These are phyloP conservation scores for Drosophila albomicans DNA, from an alignment of 1,140 invertebrate species.

Conservation along the genomic window DNA sequence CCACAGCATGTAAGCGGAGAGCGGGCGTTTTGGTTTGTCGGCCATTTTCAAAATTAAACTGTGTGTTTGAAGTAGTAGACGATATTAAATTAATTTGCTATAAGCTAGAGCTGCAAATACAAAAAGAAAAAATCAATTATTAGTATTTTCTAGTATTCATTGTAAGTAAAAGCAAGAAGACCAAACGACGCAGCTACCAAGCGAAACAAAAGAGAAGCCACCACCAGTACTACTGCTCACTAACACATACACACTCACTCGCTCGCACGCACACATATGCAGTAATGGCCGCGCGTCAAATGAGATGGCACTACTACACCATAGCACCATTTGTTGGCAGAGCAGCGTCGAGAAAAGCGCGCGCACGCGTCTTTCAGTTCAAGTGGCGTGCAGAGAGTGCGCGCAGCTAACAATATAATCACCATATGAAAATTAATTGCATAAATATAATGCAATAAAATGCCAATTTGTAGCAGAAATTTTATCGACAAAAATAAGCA, in stretches of 20 bases:
- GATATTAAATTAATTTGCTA: constrained; percentile 55
- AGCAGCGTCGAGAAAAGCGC: constrained; percentile 43
- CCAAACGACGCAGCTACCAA: constrained; percentile 4
- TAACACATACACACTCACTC: not conserved
- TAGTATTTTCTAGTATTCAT: constrained; percentile 16
- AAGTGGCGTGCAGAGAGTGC: constrained; percentile 33
- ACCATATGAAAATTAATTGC: constrained; percentile 32
- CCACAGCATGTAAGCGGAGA: constrained; percentile 95
- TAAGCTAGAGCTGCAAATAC: constrained; percentile 64
- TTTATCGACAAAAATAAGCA: constrained; percentile 27
- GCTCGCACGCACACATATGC: constrained; percentile 7
- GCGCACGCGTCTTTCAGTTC: constrained; percentile 63
- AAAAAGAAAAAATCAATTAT: constrained; percentile 26
- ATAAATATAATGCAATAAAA: constrained; percentile 29
- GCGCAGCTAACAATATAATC: constrained; percentile 50
- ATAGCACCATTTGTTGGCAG: not conserved
- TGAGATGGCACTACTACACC: constrained; percentile 59
- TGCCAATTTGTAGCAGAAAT: constrained; percentile 20
- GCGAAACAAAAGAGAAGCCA: constrained; percentile 27
- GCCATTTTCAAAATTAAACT: constrained; percentile 88
- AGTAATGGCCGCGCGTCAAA: constrained; percentile 47
- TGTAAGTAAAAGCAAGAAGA: constrained; percentile 8
- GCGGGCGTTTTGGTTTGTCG: constrained; percentile 93
- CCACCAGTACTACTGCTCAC: constrained; percentile 21
- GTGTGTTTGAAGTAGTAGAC: constrained; percentile 51